Evolutionary conservation across 2,888 invertebrate species (phyloP).

Genomic region (Cheilosia urbana): DNA sequence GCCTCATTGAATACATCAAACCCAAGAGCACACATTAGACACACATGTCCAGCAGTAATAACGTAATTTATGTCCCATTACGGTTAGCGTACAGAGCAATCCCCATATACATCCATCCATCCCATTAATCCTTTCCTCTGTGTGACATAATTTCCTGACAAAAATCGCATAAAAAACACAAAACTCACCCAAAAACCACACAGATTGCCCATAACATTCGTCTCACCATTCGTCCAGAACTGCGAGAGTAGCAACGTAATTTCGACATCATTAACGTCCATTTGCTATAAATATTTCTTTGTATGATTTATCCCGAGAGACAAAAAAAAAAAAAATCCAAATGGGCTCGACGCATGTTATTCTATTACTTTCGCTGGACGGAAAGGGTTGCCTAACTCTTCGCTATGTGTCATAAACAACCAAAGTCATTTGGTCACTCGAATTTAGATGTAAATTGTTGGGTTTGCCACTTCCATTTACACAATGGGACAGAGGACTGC

Average conservation of each 20-base stretch:
- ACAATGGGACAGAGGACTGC: slow-evolving; percentile 48
- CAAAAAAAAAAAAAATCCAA: slow-evolving; percentile 24
- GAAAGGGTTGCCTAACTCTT: slow-evolving; percentile 54
- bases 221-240: slow-evolving; percentile 47
- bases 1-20: slow-evolving; percentile 70
- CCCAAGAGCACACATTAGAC: slow-evolving; percentile 59
- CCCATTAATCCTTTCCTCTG: slow-evolving; percentile 63
- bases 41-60: slow-evolving; percentile 67
- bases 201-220: slow-evolving; percentile 64
- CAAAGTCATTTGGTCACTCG: slow-evolving; percentile 71
- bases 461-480: slow-evolving; percentile 73
- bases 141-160: slow-evolving; percentile 64
- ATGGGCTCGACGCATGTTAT: slow-evolving; percentile 66
- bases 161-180: slow-evolving; percentile 67
- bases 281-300: slow-evolving; percentile 61
- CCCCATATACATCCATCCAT: slow-evolving; percentile 47
- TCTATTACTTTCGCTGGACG: slow-evolving; percentile 42
- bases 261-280: slow-evolving; percentile 73
- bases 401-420: slow-evolving; percentile 56
- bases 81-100: background rate
- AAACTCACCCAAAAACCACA: slow-evolving; percentile 62
- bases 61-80: slow-evolving; percentile 50
- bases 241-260: slow-evolving; percentile 48
- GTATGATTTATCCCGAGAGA: slow-evolving; percentile 65
- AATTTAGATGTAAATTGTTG: slow-evolving; percentile 75